Evolutionary conservation across 1,140 invertebrate genomes (phyloP).

Genomic region (Trachymyrmex cornetzi): DNA sequence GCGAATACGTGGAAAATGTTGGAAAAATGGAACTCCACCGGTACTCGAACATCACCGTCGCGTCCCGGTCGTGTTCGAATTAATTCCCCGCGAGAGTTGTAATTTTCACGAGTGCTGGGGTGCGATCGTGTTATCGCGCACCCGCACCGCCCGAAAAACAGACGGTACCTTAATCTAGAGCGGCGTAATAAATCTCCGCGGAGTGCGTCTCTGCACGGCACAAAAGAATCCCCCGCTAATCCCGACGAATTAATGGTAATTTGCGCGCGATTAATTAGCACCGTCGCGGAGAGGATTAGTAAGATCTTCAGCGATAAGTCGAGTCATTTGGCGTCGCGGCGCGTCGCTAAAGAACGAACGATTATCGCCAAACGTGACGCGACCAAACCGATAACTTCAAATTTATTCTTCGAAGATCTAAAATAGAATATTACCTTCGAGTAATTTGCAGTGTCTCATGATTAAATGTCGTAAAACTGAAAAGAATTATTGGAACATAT

Average conservation of each 20-base stretch:
- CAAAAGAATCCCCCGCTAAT: constrained; percentile 55
- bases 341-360: constrained; percentile 11
- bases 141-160: constrained; percentile 41
- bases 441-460: neutral
- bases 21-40: constrained; percentile 31
- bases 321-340: constrained; percentile 41
- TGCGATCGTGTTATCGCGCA: constrained; percentile 42
- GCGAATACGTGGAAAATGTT: constrained; percentile 23
- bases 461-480: neutral
- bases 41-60: constrained; percentile 28
- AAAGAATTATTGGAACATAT: neutral
- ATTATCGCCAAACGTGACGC: constrained; percentile 21
- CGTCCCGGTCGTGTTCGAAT: constrained; percentile 41
- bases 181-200: constrained; percentile 49
- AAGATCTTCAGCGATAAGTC: constrained; percentile 45
- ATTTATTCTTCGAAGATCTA: neutral
- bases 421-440: constrained; percentile 11
- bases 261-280: constrained; percentile 69
- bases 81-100: constrained; percentile 61
- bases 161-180: constrained; percentile 57
- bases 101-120: constrained; percentile 50
- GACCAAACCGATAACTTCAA: neutral
- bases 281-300: constrained; percentile 44
- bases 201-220: constrained; percentile 42
- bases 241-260: constrained; percentile 65